These are phyloP conservation scores for Lepidurus packardi DNA, from an alignment of 1,140 invertebrate species.

Conservation along the genomic window DNA sequence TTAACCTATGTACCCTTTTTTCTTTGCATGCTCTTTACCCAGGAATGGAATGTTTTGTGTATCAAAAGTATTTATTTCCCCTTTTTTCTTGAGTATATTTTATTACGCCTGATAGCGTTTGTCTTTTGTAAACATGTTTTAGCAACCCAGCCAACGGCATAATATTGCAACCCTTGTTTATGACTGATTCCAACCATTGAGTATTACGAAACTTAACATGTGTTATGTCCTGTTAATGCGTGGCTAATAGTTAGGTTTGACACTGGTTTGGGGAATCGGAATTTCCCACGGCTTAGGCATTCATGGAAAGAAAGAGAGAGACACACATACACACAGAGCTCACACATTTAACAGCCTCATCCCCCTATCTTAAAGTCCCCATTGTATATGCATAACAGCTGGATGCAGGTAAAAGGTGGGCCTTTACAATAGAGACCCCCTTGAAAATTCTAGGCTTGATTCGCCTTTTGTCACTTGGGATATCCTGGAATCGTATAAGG, in stretches of 20 bases:
- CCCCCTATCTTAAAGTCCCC: conserved; percentile 11
- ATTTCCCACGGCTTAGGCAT: conserved; percentile 21
- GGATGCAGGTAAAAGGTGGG: conserved; percentile 17
- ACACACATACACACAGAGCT: background rate
- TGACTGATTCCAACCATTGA: background rate
- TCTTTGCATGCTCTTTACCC: too few relatives aligned
- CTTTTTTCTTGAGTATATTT: too few relatives aligned
- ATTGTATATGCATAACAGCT: conserved; percentile 19
- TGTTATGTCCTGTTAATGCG: conserved; percentile 18
- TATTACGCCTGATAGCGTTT: too few relatives aligned
- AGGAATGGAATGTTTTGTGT: too few relatives aligned
- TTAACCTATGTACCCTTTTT: conserved; percentile 15
- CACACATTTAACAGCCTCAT: conserved; percentile 21
- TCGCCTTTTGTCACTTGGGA: conserved; percentile 21
- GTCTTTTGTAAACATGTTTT: background rate
- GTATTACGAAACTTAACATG: conserved; percentile 1
- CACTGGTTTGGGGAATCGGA: background rate
- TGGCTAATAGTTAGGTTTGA: conserved; percentile 17
- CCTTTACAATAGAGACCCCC: conserved; percentile 17
- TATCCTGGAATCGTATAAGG: conserved; percentile 13
- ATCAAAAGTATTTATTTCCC: too few relatives aligned
- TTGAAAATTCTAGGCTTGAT: conserved; percentile 22
- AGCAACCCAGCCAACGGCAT: background rate
- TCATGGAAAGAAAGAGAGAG: background rate
- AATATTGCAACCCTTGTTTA: background rate